These are phyloP conservation scores for Pseudolaguvia tuberculata DNA, from an alignment of 2,113 vertebrate species.

Conservation along the genomic window DNA sequence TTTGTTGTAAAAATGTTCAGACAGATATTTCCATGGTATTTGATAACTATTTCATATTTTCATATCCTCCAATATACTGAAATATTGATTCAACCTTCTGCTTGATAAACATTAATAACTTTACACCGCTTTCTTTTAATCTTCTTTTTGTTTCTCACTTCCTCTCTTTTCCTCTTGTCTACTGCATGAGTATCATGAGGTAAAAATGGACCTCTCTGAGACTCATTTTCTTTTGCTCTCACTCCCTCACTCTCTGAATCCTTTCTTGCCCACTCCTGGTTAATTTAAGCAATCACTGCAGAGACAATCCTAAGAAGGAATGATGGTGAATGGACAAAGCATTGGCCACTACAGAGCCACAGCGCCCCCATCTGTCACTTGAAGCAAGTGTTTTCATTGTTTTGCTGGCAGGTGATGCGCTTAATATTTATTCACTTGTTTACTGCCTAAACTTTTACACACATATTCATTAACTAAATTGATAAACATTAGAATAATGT, in stretches of 20 bases:
- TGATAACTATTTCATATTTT: constrained; percentile 1
- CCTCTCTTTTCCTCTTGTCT: background rate
- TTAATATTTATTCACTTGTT: constrained; percentile 23
- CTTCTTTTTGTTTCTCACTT: background rate
- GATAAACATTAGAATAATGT: background rate
- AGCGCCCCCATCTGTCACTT: constrained; percentile 61
- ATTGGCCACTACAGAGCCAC: constrained; percentile 54
- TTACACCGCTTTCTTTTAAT: background rate
- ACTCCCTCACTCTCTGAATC: constrained; percentile 14
- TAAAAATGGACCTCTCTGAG: constrained; percentile 19
- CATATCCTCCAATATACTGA: background rate
- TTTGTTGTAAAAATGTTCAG: background rate
- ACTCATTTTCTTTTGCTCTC: constrained; percentile 7
- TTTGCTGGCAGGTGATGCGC: background rate
- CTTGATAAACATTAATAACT: background rate
- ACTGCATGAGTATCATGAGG: constrained; percentile 19
- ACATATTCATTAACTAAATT: background rate
- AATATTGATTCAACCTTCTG: background rate
- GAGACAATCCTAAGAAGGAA: constrained; percentile 44
- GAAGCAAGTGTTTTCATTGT: background rate
- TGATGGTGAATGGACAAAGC: constrained; percentile 31
- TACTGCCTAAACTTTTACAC: background rate
- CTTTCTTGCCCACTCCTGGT: constrained; percentile 51
- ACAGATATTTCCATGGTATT: background rate
- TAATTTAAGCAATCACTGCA: constrained; percentile 58